phyloP scores from a whole-genome alignment of 2,888 invertebrate species.

The Myopa testacea region DNA sequence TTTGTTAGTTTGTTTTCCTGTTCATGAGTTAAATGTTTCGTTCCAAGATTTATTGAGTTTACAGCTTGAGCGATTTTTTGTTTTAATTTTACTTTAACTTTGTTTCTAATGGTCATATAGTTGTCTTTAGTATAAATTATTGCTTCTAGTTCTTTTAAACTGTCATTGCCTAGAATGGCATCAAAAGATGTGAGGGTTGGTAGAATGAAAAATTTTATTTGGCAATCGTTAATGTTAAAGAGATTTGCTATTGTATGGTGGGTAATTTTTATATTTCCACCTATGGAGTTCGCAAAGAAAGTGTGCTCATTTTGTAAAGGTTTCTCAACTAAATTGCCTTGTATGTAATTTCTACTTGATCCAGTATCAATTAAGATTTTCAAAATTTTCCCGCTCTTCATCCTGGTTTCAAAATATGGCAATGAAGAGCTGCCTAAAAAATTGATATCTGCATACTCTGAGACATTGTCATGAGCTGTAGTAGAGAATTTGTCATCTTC shows the following conservation, averaged over 20 bases:
- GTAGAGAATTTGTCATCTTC: background rate
- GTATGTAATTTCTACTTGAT: conserved; percentile 10
- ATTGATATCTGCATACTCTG: background rate
- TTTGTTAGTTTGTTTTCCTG: background rate
- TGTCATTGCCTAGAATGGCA: background rate
- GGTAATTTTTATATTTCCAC: background rate
- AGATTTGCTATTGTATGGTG: background rate
- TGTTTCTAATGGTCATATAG: conserved; percentile 5
- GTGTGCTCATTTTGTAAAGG: background rate
- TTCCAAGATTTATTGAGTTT: conserved; percentile 1
- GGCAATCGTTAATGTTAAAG: background rate
- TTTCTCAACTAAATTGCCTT: background rate
- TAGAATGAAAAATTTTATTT: background rate
- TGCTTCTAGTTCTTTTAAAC: conserved; percentile 3
- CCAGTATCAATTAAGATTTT: background rate
- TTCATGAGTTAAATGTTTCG: background rate
- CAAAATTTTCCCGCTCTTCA: too few relatives aligned
- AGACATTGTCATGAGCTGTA: background rate
- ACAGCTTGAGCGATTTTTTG: background rate
- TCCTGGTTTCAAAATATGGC: too few relatives aligned
- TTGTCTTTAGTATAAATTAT: conserved; percentile 6
- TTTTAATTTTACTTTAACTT: background rate
- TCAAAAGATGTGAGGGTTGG: background rate
- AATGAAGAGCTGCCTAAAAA: too few relatives aligned
- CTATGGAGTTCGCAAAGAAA: conserved; percentile 1